Evolutionary conservation across 2,888 invertebrate genomes (phyloP).

Genomic region (Trimorus sp.): DNA sequence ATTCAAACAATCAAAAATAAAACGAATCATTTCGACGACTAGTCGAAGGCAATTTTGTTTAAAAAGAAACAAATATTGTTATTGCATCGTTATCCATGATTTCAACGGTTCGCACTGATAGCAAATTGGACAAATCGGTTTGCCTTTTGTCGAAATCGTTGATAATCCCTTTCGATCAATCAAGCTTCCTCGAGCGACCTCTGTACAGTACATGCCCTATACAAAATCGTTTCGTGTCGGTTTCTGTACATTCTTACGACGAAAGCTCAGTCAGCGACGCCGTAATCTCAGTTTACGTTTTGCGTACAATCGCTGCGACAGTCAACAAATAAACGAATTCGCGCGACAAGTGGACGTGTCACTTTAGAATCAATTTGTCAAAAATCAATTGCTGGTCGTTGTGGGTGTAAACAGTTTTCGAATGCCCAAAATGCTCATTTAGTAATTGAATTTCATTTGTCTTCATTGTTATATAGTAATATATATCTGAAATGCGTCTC

Average conservation of each 20-base stretch:
- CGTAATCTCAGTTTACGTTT: conserved; percentile 41
- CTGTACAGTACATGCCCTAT: conserved; percentile 68
- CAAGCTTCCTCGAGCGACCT: conserved; percentile 49
- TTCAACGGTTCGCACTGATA: too few species aligned
- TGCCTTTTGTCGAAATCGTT: conserved; percentile 16
- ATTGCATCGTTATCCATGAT: too few species aligned
- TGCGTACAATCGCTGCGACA: too few species aligned
- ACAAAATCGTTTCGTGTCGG: conserved; percentile 61
- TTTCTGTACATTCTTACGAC: conserved; percentile 64
- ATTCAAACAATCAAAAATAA: conserved; percentile 3
- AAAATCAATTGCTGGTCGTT: too few species aligned
- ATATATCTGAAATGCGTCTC: conserved; percentile 16
- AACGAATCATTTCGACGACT: conserved; percentile 13
- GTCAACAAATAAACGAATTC: too few species aligned
- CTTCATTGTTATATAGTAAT: background rate
- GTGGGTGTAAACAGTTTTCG: too few species aligned
- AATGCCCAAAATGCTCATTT: too few species aligned
- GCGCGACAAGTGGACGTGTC: too few species aligned
- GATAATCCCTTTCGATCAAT: conserved; percentile 11
- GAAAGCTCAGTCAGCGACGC: conserved; percentile 58
- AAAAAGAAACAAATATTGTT: too few species aligned
- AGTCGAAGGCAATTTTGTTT: background rate
- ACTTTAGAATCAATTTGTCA: too few species aligned
- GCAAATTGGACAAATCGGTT: background rate
- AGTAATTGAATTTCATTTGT: too few species aligned